Conservation (phyloP, 2,888 invertebrate species). For the Smittia sp. region DNA sequence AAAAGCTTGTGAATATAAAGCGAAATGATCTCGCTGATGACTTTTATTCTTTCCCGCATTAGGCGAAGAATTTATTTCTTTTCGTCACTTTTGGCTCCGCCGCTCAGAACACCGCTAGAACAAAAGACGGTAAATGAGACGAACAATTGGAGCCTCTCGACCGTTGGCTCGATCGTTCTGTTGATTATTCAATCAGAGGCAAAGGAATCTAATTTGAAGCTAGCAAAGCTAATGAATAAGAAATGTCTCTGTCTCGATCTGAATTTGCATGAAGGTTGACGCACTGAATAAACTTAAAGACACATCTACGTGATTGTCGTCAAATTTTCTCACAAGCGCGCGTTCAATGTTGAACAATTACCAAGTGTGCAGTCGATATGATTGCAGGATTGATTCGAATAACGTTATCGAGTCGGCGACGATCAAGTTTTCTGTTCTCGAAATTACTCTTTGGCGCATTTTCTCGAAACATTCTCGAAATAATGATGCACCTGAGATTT, state of each 20-base stretch:
- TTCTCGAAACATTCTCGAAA: slow-evolving; percentile 10
- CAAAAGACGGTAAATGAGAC: slow-evolving; percentile 40
- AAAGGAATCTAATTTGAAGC: background rate
- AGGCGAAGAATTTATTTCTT: background rate
- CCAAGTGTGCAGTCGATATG: background rate
- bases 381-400: background rate
- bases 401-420: background rate
- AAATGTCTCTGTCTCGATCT: background rate
- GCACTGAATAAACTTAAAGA: slow-evolving; percentile 2
- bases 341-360: slow-evolving; percentile 4
- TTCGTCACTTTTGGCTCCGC: background rate
- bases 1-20: slow-evolving; percentile 11
- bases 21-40: background rate
- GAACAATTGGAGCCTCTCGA: slow-evolving; percentile 15
- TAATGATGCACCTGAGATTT: slow-evolving; percentile 15
- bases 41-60: background rate
- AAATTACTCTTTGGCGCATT: slow-evolving; percentile 5
- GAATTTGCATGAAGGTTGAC: slow-evolving; percentile 18
- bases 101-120: background rate
- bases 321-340: background rate
- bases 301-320: background rate
- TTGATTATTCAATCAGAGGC: background rate
- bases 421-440: slow-evolving; percentile 8
- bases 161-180: background rate
- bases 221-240: slow-evolving; percentile 15